Base-by-base conservation (phyloP, 2,113 vertebrate species). In the Misgurnus mizolepis region DNA sequence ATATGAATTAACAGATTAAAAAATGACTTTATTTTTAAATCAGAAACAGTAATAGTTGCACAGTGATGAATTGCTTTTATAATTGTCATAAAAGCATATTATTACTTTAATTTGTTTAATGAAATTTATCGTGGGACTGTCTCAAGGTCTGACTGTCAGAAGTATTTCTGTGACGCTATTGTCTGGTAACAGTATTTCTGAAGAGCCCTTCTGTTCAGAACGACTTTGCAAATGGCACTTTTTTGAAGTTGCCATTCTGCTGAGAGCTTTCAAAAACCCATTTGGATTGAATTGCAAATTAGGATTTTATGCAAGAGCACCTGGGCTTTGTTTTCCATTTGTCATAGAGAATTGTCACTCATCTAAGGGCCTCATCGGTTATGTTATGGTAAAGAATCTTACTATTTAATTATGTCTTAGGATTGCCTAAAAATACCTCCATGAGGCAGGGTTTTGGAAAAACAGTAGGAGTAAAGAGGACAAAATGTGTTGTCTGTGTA, bases 261-360 rank as follows among this genome's bases (percentile, higher is more conserved):
- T 74, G 14, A 6, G 41, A 40, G 41, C 47, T 74, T 61, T 74
- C 61, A 74, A 22, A 47, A 74, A 74, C 41, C 18, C 1, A 22
- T 74, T 47, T 10, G 47, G 27, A 70, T 70, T 70, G 56, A 74
- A 74, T 74, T 74, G 72, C 72, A 74, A 74, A 74, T 74, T 7
- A 62, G 56, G 58, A 22, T 47, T 74, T 74, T 74, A 74, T 74
- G 61, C 41, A 62, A 74, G 72, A 74, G 72, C 72, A 62, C 72
- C 56, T 62, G 41, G 67, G 71, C 45, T 74, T 74, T 27, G 40
- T 61, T 60, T 74, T 74, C 60, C 39, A 74, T 60, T 47, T 70
- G 22, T 53, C 34, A 6, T 39, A 53, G 47, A 70, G 67, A 4
- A 39, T 27, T 70, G 18, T 70, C 67, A 12, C 47, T 53, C 47